Base-by-base conservation (phyloP, 2,113 vertebrate genomes). In the Tauraco erythrolophus region DNA sequence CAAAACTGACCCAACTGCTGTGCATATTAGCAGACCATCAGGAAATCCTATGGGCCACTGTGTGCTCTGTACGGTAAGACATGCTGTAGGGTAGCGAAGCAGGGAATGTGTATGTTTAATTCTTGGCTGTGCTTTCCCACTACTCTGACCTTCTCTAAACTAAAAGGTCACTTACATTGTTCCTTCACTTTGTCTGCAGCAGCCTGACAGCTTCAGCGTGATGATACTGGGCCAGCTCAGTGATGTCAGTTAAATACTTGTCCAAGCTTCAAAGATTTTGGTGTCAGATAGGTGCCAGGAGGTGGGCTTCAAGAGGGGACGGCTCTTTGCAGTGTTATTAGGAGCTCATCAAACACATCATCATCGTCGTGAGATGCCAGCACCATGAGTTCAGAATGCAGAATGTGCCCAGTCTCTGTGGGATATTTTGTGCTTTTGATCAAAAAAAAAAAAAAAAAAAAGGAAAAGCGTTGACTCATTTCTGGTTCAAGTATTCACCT, bases 401-500 rank as follows among this genome's bases (percentile, higher is more conserved):
- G 66, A 90, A 70, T 1, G 50, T 37, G 90, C 62, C 54, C 27
- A 1, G 19, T 8, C 81, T 71, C 94, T 35, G 89, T 0, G 0
- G 84, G 78, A 46, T 50, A 2, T 57, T 54, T 22, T 2, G 16
- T 88, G 70, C 65, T 79, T 90, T 82, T 89, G 78, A 92, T 85
- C 5, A 6, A 33, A 54, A 70, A 48, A 60, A 28, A 15, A 2
- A 5, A 70, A 48, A 60, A 28, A 19, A 2, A 6, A 12, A 27
- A 3, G n/a, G n/a, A n/a, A 35, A 46, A 4, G 14, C 19, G 30
- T 76, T 71, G 81, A 90, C 81, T 94, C 66, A 53, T 96, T 96
- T 96, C 77, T 96, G 81, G 87, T 94, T 96, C 81, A 83, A 83
- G 41, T 46, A 39, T 50, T 85, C 82, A 95, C 95, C 93, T 95